A percentile compares a stretch with the other conserved stretches of the same genome.
Conservation (phyloP, 2,797 vertebrate genomes). For the Channa striata region DNA sequence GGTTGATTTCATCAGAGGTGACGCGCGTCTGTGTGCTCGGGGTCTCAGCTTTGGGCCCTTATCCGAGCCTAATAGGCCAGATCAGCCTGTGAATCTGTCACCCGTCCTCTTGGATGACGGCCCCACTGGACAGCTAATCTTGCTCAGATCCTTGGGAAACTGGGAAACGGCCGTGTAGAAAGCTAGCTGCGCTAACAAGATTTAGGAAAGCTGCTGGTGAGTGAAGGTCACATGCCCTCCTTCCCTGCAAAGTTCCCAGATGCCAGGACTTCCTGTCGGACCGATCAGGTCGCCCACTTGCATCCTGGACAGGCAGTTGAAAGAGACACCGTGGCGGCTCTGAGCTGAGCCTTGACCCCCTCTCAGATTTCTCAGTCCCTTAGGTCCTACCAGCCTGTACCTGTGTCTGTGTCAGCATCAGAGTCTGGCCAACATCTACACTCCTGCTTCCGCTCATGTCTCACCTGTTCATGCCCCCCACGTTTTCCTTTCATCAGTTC, state of each 20-base stretch:
- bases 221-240: constrained; percentile 86
- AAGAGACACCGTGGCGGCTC: constrained; percentile 58
- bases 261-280: constrained; percentile 70
- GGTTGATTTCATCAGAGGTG: constrained; percentile 77
- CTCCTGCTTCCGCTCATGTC: constrained; percentile 15
- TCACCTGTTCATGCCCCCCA: neutral
- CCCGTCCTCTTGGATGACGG: constrained; percentile 75
- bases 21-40: constrained; percentile 63
- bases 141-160: constrained; percentile 80
- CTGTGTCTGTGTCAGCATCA: constrained; percentile 9
- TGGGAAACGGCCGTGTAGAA: constrained; percentile 77
- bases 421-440: neutral
- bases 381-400: constrained; percentile 42
- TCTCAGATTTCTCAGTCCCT: constrained; percentile 3
- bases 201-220: constrained; percentile 83
- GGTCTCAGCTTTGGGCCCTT: constrained; percentile 75
- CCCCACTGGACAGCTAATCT: constrained; percentile 74
- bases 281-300: constrained; percentile 55
- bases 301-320: constrained; percentile 51
- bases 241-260: constrained; percentile 78
- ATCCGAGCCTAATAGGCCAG: constrained; percentile 84
- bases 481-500: neutral
- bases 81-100: constrained; percentile 89
- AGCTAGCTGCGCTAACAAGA: constrained; percentile 82
- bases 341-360: constrained; percentile 20